Evolutionary conservation across 2,113 vertebrate genomes (phyloP).

Genomic region (Phrynosoma platyrhinos): DNA sequence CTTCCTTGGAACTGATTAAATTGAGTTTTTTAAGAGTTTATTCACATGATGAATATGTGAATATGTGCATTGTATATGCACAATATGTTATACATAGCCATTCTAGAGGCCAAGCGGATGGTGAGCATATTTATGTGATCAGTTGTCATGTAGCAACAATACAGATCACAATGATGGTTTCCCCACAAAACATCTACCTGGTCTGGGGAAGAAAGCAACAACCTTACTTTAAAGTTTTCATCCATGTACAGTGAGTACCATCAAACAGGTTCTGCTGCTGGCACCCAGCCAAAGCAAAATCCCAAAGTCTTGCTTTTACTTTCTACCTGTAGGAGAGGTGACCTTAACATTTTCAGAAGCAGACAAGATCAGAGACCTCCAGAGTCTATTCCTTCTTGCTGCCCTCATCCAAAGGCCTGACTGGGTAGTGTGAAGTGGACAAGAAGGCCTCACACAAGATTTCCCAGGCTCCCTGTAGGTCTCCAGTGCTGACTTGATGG

Average conservation of each 20-base stretch:
- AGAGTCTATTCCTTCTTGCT: not conserved
- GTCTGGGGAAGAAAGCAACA: not conserved
- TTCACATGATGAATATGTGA: not conserved
- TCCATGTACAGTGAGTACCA: fast-evolving
- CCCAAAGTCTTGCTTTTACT: not conserved
- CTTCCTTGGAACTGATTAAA: not conserved
- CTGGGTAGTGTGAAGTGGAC: fast-evolving
- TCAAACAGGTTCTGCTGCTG: not conserved
- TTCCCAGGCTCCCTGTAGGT: not conserved
- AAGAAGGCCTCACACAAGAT: constrained; percentile 20
- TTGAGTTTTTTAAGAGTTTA: not conserved
- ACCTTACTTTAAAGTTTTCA: not conserved
- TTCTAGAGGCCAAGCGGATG: not conserved
- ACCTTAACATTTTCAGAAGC: constrained; percentile 37
- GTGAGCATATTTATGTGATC: not conserved
- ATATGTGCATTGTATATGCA: not conserved
- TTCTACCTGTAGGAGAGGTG: constrained; percentile 27
- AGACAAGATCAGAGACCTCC: not conserved
- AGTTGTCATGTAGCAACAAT: not conserved
- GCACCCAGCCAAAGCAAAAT: not conserved
- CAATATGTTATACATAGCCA: not conserved
- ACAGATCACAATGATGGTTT: not conserved
- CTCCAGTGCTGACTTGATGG: constrained; percentile 14
- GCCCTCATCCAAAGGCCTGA: not conserved
- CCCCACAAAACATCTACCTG: not conserved